Evolutionary conservation across 2,888 invertebrate genomes (phyloP), one percentile per base, ranked within the genome.

Genomic region (Drosophila pseudotakahashii): DNA sequence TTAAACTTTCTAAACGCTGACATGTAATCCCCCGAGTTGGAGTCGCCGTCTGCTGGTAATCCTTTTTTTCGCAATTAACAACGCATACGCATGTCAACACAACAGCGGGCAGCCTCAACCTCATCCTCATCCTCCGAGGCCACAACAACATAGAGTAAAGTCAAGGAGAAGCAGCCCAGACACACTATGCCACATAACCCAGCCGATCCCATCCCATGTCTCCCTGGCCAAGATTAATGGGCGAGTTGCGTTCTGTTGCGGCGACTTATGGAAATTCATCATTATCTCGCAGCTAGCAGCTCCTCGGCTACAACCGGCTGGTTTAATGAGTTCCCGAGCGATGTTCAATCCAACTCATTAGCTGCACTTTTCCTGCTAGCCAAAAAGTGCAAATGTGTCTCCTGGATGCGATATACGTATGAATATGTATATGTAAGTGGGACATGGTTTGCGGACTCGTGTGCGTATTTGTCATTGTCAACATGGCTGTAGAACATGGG

Each of bases 401-500:
- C 62, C 55, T 55, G 66, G 42, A 50, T 67, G 5, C 13, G 6
- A 7, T 44, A 7, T 23, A 39, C 7, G 13, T 23, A 7, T 23
- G 13, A 3, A 16, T 48, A 2, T 44, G 19, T 59, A 48, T 68
- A 45, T 78, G 57, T 88, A 83, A 60, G 71, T 81, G 79, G 79
- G 52, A 53, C 53, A 58, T 50, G 32, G 54, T 64, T 60, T 50
- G 70, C 44, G 63, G 64, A 36, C 76, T 87, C 80, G 88, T 86
- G 89, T 89, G 91, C 87, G 89, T 91, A 91, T 91, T 91, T 91
- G 91, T 91, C 91, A 91, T 90, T 91, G 91, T 91, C 91, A 91
- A 90, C 91, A 91, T 90, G 77, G 84, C 89, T 91, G 90, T 90
- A 85, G 79, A 76, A 85, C 88, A 85, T 75, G n/a, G 26, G 26